Evolutionary conservation across 1,140 invertebrate genomes (phyloP).

Genomic region (Procambarus virginalis): DNA sequence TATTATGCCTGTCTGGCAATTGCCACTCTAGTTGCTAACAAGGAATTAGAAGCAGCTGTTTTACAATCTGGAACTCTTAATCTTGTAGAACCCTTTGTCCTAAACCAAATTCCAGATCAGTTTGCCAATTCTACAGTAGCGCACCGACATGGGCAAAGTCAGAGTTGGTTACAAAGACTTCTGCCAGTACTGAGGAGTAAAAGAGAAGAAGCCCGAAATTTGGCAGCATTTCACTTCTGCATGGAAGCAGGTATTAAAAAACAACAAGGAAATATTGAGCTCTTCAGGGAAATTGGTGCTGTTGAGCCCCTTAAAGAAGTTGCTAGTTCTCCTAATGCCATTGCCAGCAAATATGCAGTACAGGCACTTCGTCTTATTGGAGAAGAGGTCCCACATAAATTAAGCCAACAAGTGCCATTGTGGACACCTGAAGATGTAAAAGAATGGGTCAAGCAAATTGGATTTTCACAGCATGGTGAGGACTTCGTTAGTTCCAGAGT

Average conservation of each 20-base stretch:
- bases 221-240: constrained; percentile 99
- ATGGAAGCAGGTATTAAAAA: constrained; percentile 99
- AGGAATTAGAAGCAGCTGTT: constrained; percentile 97
- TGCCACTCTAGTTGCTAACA: constrained; percentile 96
- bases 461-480: constrained; percentile 87
- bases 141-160: constrained; percentile 96
- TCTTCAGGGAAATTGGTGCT: constrained; percentile 95
- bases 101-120: constrained; percentile 92
- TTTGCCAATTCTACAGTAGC: constrained; percentile 92
- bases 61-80: constrained; percentile 95
- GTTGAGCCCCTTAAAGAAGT: constrained; percentile 96
- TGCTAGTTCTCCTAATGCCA: constrained; percentile 97
- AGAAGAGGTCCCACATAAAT: constrained; percentile 96
- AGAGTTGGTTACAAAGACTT: constrained; percentile 94
- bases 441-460: constrained; percentile 98
- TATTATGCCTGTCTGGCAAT: constrained; percentile 99
- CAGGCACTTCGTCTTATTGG: constrained; percentile 96
- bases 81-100: constrained; percentile 97
- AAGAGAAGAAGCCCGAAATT: constrained; percentile 94
- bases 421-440: constrained; percentile 97
- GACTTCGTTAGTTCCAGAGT: constrained; percentile 94
- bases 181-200: constrained; percentile 97
- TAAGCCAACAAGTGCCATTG: constrained; percentile 97
- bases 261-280: constrained; percentile 94
- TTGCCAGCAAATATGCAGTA: constrained; percentile 97